phyloP scores from a whole-genome alignment of 2,797 vertebrate species.

The Steatocranus sp. region DNA sequence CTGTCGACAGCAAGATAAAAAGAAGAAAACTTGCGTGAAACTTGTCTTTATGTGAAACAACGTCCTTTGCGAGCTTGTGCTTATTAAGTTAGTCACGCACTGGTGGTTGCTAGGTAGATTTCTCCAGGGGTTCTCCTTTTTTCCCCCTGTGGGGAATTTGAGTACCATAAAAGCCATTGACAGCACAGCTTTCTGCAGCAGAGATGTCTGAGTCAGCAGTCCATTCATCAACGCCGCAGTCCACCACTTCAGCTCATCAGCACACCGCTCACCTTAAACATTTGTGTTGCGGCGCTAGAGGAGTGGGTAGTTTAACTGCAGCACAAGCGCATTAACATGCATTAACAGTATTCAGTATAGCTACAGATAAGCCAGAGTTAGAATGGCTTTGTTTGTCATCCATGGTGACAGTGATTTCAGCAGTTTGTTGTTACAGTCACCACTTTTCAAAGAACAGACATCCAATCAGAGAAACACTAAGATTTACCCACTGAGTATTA shows the following conservation, averaged over 20 bases:
- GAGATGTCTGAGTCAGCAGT: constrained; percentile 53
- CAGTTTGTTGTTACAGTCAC: not conserved
- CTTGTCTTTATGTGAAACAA: not conserved
- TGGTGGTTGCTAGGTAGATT: constrained; percentile 40
- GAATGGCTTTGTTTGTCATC: fast-evolving
- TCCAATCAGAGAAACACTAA: not conserved
- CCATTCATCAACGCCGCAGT: constrained; percentile 34
- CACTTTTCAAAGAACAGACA: not conserved
- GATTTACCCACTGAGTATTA: not conserved
- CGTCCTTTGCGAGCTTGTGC: not conserved
- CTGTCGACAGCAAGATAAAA: not conserved
- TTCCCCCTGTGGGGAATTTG: not conserved
- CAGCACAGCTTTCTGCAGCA: constrained; percentile 28
- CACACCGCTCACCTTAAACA: not conserved
- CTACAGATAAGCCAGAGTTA: not conserved
- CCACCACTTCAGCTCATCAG: constrained; percentile 5
- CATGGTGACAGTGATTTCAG: not conserved
- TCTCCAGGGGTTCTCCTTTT: constrained; percentile 17
- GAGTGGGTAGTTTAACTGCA: not conserved
- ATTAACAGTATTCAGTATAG: not conserved
- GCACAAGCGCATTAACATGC: not conserved
- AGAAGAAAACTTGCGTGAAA: not conserved
- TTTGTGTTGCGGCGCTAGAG: not conserved
- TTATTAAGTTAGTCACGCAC: not conserved
- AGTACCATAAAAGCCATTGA: constrained; percentile 41